Evolutionary conservation across 1,140 invertebrate genomes (phyloP).

Genomic region (Luehdorfia chinensis): DNA sequence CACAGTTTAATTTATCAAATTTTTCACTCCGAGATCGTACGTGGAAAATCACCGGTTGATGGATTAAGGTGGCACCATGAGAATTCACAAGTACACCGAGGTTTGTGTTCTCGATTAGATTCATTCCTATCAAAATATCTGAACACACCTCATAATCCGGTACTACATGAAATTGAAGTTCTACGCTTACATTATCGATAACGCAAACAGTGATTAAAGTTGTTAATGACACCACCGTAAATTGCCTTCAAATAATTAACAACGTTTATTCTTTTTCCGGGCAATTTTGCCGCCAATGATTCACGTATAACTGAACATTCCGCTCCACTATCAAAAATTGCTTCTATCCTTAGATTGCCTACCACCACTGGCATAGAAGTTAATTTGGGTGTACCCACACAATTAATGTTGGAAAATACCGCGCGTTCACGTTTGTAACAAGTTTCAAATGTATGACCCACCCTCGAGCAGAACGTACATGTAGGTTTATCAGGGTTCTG

Average conservation of each 20-base stretch:
- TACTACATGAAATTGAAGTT: slow-evolving; percentile 27
- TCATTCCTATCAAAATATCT: slow-evolving; percentile 28
- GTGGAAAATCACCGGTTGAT: slow-evolving; percentile 14
- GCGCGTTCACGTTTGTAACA: too few species aligned
- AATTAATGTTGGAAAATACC: too few species aligned
- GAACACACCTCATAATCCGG: slow-evolving; percentile 27
- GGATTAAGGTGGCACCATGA: slow-evolving; percentile 19
- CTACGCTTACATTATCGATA: slow-evolving; percentile 23
- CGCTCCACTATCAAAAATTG: too few species aligned
- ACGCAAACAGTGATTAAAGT: slow-evolving; percentile 21
- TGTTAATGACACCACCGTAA: slow-evolving; percentile 21
- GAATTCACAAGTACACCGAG: slow-evolving; percentile 22
- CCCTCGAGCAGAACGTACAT: too few species aligned
- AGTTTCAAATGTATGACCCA: too few species aligned
- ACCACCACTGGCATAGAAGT: too few species aligned
- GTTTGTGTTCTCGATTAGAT: slow-evolving; percentile 24
- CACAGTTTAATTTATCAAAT: slow-evolving; percentile 19
- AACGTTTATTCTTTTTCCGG: slow-evolving; percentile 19
- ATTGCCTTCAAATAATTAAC: slow-evolving; percentile 28
- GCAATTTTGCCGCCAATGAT: too few species aligned
- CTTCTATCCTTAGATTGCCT: too few species aligned
- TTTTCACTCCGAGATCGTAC: slow-evolving; percentile 10
- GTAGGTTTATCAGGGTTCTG: too few species aligned
- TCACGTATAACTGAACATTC: too few species aligned
- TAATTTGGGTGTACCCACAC: too few species aligned